Conservation (phyloP, 2,888 invertebrate genomes). For the Callyntrura guangdongensis region DNA sequence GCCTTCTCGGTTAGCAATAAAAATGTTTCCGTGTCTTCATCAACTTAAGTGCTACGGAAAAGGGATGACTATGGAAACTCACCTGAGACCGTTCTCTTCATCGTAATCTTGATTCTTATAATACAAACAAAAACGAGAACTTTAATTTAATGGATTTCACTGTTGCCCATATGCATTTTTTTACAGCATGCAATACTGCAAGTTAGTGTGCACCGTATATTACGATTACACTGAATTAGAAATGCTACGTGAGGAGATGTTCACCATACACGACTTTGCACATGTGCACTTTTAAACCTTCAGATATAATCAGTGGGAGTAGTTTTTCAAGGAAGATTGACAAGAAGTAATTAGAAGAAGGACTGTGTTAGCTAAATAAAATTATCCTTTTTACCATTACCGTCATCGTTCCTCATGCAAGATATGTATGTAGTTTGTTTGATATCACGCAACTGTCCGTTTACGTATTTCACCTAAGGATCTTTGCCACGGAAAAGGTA, state of each 20-base stretch:
- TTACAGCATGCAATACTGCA: not conserved
- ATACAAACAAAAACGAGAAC: too few species aligned
- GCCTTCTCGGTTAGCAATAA: not conserved
- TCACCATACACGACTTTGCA: not conserved
- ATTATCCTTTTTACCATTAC: too few species aligned
- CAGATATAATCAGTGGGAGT: too few species aligned
- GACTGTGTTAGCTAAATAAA: not conserved
- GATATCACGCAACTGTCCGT: too few species aligned
- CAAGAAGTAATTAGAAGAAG: not conserved
- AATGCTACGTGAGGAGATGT: not conserved
- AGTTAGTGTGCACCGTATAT: conserved; percentile 29
- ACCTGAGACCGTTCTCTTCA: not conserved
- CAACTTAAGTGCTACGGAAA: not conserved
- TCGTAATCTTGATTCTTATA: not conserved
- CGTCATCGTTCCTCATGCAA: too few species aligned
- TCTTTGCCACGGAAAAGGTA: too few species aligned
- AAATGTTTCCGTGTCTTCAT: too few species aligned
- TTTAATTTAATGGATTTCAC: not conserved
- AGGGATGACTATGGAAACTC: conserved; percentile 24
- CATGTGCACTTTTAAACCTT: too few species aligned
- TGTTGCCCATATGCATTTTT: not conserved
- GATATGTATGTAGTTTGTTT: too few species aligned
- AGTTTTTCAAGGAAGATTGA: not conserved
- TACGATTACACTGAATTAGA: not conserved
- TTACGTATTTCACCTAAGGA: too few species aligned